phyloP scores from a whole-genome alignment of 2,113 vertebrate genomes.

The Origma solitaria region DNA sequence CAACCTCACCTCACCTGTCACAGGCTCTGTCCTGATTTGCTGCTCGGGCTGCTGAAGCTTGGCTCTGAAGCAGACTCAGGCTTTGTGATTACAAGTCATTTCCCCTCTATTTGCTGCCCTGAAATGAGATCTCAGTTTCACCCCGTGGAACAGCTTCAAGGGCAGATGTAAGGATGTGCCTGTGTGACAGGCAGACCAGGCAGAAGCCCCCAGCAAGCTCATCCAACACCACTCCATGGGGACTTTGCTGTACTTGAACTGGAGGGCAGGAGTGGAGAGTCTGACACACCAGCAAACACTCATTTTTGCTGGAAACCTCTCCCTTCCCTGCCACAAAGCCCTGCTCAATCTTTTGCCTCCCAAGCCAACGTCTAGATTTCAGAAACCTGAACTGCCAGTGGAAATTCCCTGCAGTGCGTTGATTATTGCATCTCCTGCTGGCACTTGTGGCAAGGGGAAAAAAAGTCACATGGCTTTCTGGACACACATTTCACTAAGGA shows the following conservation, averaged over 20 bases:
- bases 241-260: constrained; percentile 26
- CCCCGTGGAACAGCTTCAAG: constrained; percentile 50
- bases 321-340: constrained; percentile 42
- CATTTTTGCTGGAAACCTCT: background rate
- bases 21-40: background rate
- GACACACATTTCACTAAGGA: constrained; percentile 48
- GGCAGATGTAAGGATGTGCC: constrained; percentile 38
- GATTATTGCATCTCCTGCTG: constrained; percentile 71
- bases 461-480: constrained; percentile 69
- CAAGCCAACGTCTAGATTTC: constrained; percentile 70
- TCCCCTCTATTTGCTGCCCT: constrained; percentile 54
- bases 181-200: constrained; percentile 43
- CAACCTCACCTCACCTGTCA: background rate
- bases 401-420: constrained; percentile 71
- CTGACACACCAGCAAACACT: constrained; percentile 14
- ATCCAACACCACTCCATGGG: background rate
- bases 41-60: constrained; percentile 12
- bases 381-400: constrained; percentile 73
- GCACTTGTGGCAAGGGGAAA: constrained; percentile 69
- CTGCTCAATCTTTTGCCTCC: constrained; percentile 66
- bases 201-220: constrained; percentile 33
- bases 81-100: constrained; percentile 54
- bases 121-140: constrained; percentile 60
- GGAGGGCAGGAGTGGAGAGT: constrained; percentile 48
- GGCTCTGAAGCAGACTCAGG: constrained; percentile 44